Conservation (phyloP, 2,113 vertebrate genomes). For the Hemibates koningsi region DNA sequence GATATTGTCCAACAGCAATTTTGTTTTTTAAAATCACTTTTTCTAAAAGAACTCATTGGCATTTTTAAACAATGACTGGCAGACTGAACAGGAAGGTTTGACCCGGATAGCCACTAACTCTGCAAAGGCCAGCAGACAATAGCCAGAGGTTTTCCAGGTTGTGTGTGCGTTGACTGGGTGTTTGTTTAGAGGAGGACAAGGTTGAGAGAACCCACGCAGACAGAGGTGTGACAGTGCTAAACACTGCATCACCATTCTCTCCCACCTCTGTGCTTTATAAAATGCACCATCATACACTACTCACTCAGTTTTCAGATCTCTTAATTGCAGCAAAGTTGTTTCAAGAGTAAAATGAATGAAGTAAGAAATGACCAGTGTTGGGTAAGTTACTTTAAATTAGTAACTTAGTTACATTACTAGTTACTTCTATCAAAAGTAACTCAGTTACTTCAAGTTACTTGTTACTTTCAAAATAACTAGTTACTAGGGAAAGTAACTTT, state of each 20-base stretch:
- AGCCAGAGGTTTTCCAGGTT: background rate
- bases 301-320: background rate
- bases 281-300: background rate
- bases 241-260: background rate
- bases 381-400: too few relatives aligned
- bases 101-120: background rate
- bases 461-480: too few relatives aligned
- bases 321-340: background rate
- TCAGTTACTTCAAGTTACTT: too few relatives aligned
- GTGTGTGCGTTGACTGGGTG: background rate
- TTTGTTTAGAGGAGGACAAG: background rate
- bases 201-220: background rate
- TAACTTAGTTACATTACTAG: too few relatives aligned
- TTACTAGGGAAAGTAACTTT: too few relatives aligned
- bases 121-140: background rate
- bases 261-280: background rate
- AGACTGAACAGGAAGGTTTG: background rate
- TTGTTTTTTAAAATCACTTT: background rate
- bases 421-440: too few relatives aligned
- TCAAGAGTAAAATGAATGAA: background rate
- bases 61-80: background rate
- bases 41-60: background rate
- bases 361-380: background rate
- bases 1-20: background rate
- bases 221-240: background rate